Conservation (phyloP, 1,140 invertebrate species). For the Contarinia nasturtii region DNA sequence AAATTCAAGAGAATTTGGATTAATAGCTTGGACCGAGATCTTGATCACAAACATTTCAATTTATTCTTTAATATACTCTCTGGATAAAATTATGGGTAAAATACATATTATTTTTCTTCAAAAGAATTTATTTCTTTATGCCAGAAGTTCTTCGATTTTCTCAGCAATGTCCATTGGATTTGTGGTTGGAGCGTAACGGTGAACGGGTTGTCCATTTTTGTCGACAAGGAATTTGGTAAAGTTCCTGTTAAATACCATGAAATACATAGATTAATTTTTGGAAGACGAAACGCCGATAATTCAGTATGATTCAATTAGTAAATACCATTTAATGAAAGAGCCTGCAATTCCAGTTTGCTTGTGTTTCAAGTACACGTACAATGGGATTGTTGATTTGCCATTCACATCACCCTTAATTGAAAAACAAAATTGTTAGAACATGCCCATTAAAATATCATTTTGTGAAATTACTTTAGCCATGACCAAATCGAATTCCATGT, state of each 20-base stretch:
- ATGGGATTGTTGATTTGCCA: constrained; percentile 60
- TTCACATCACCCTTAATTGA: constrained; percentile 72
- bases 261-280: too few relatives aligned
- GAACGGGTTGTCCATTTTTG: constrained; percentile 66
- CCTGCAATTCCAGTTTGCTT: constrained; percentile 52
- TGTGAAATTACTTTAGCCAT: too few relatives aligned
- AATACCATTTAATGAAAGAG: constrained; percentile 86
- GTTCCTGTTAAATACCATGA: too few relatives aligned
- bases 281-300: too few relatives aligned
- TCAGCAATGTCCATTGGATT: constrained; percentile 49
- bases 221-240: constrained; percentile 90
- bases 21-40: too few relatives aligned
- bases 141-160: constrained; percentile 47
- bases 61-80: too few relatives aligned
- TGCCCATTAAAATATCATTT: too few relatives aligned
- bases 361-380: constrained; percentile 76
- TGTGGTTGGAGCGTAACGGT: constrained; percentile 55
- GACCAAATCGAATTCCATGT: too few relatives aligned
- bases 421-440: too few relatives aligned
- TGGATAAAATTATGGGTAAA: background rate
- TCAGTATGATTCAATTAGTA: too few relatives aligned
- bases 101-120: background rate
- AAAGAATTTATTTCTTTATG: constrained; percentile 11
- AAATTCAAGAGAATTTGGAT: too few relatives aligned
- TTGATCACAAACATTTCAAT: too few relatives aligned